Percentiles rank a stretch among this genome's conserved stretches.
Evolutionary conservation across 2,797 vertebrate genomes (phyloP).

Genomic region (Siniperca scherzeri): DNA sequence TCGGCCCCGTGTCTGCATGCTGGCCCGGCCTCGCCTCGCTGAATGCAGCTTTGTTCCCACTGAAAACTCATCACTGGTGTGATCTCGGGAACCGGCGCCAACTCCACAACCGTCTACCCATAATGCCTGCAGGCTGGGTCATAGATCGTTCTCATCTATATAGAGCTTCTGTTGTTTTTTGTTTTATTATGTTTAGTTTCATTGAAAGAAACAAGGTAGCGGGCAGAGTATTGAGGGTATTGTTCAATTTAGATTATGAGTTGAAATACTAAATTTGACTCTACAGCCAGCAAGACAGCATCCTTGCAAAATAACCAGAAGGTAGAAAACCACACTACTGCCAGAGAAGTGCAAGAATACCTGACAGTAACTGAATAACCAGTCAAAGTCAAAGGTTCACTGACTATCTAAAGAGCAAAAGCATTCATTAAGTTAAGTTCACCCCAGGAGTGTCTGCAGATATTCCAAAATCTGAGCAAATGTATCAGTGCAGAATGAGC

Average conservation of each 20-base stretch:
- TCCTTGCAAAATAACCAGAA: not conserved
- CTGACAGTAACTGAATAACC: conserved; percentile 11
- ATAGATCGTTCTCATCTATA: conserved; percentile 23
- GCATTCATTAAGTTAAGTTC: conserved; percentile 1
- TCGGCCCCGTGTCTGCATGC: conserved; percentile 78
- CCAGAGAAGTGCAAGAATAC: not conserved
- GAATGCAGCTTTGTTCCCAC: conserved; percentile 76
- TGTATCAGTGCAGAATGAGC: too few relatives aligned
- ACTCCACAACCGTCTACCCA: conserved; percentile 59
- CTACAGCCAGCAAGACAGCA: not conserved
- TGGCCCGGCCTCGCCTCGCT: conserved; percentile 67
- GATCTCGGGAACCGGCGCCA: conserved; percentile 74
- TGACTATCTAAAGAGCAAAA: not conserved
- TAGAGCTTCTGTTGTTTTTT: conserved; percentile 22
- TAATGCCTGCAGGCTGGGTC: conserved; percentile 51
- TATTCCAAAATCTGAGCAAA: not conserved
- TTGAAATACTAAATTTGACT: not conserved
- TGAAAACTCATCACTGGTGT: conserved; percentile 70
- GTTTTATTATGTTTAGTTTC: conserved; percentile 20
- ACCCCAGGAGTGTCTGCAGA: not conserved
- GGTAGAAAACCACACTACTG: not conserved
- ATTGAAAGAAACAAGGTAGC: not conserved
- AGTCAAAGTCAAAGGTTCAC: conserved; percentile 32
- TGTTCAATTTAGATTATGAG: conserved; percentile 21
- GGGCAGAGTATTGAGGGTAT: conserved; percentile 10